Conservation (phyloP, 2,797 vertebrate genomes). For the Acridotheres tristis region DNA sequence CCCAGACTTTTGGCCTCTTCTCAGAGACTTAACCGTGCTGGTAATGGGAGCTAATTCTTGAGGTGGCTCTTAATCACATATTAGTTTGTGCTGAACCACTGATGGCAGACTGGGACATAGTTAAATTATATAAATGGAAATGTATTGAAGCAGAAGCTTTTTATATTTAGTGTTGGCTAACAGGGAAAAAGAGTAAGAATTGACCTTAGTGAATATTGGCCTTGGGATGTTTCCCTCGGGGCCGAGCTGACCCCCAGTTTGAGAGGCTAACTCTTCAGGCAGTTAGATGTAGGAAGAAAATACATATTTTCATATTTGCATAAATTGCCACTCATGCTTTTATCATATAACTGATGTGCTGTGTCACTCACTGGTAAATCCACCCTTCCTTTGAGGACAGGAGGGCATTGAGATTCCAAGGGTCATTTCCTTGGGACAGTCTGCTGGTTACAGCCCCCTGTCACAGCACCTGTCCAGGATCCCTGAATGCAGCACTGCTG, state of each 20-base stretch:
- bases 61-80: neutral
- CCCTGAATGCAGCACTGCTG: neutral
- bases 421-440: fast-evolving
- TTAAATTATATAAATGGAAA: neutral
- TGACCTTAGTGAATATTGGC: fast-evolving
- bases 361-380: neutral
- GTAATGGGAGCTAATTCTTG: neutral
- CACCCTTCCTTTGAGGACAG: fast-evolving
- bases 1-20: neutral
- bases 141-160: slow-evolving; percentile 21
- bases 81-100: neutral
- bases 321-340: neutral
- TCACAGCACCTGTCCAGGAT: neutral
- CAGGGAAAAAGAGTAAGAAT: neutral
- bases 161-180: neutral
- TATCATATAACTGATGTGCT: neutral
- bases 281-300: neutral
- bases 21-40: neutral
- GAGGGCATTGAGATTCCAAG: fast-evolving
- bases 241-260: neutral
- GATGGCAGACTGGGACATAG: neutral
- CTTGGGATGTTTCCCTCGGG: neutral
- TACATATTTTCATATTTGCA: neutral
- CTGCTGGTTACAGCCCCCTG: neutral
- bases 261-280: neutral